Percentiles rank a stretch among this genome's conserved stretches.
These are phyloP conservation scores for Esox lucius DNA, from an alignment of 2,797 vertebrate genomes.

Conservation along the genomic window DNA sequence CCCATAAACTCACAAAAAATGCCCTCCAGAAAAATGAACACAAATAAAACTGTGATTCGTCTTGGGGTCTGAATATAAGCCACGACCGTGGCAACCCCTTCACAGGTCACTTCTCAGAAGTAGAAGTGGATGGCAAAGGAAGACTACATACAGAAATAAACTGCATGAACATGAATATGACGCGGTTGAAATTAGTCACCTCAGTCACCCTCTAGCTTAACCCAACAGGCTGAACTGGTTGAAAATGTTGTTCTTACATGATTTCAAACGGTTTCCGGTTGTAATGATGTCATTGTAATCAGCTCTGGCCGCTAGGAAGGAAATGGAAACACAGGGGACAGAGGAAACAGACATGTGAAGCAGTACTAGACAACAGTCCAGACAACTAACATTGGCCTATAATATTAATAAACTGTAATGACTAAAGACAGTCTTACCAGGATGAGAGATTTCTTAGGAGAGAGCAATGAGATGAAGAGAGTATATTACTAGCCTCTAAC, in stretches of 20 bases:
- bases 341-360: not conserved
- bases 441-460: conserved; percentile 36
- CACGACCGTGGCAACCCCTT: too few relatives aligned
- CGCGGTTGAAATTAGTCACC: too few relatives aligned
- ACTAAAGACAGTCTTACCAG: conserved; percentile 16
- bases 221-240: not conserved
- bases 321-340: not conserved
- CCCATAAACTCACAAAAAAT: too few relatives aligned
- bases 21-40: too few relatives aligned
- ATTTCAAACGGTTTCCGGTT: not conserved
- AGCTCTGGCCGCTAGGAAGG: not conserved
- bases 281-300: not conserved
- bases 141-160: too few relatives aligned
- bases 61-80: too few relatives aligned
- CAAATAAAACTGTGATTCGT: too few relatives aligned
- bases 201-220: conserved; percentile 2
- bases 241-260: not conserved
- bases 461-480: conserved; percentile 41
- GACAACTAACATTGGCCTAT: too few relatives aligned
- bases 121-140: too few relatives aligned
- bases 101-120: too few relatives aligned
- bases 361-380: not conserved
- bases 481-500: not conserved
- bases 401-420: too few relatives aligned
- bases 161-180: too few relatives aligned